Evolutionary conservation across 1,140 invertebrate genomes (phyloP).

Genomic region (Bombus superbus): DNA sequence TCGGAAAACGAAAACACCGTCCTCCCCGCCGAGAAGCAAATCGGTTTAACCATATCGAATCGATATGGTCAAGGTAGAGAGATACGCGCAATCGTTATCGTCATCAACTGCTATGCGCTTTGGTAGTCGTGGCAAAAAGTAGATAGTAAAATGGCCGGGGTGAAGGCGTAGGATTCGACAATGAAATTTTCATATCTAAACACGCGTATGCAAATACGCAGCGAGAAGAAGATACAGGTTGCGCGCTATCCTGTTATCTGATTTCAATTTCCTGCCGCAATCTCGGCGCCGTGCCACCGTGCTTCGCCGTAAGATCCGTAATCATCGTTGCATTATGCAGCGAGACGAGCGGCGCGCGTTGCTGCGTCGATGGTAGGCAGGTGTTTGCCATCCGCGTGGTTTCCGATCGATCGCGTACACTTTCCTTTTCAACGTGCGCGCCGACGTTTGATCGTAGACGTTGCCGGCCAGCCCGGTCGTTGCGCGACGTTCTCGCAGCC

Average conservation of each 20-base stretch:
- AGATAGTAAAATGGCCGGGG: background rate
- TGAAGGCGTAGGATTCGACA: background rate
- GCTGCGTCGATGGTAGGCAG: slow-evolving; percentile 14
- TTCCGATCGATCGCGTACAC: background rate
- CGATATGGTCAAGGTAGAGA: no score
- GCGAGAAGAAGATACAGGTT: background rate
- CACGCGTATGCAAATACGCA: slow-evolving; percentile 49
- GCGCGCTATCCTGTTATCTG: slow-evolving; percentile 63
- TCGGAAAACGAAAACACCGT: no score
- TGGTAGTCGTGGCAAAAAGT: background rate
- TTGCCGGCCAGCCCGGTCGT: background rate
- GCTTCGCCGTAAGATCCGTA: slow-evolving; percentile 56
- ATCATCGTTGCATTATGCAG: slow-evolving; percentile 43
- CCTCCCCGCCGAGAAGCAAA: no score
- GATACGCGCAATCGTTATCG: no score
- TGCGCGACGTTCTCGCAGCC: no score
- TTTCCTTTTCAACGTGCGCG: slow-evolving; percentile 21
- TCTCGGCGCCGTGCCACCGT: slow-evolving; percentile 52
- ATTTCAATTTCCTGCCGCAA: slow-evolving; percentile 73
- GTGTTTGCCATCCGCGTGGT: slow-evolving; percentile 32
- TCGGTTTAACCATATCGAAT: no score
- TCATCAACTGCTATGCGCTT: no score
- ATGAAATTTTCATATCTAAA: slow-evolving; percentile 26
- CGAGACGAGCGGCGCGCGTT: background rate
- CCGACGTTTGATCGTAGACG: background rate